Conservation (phyloP, 1,140 invertebrate species). For the Trachelipus rathkii region DNA sequence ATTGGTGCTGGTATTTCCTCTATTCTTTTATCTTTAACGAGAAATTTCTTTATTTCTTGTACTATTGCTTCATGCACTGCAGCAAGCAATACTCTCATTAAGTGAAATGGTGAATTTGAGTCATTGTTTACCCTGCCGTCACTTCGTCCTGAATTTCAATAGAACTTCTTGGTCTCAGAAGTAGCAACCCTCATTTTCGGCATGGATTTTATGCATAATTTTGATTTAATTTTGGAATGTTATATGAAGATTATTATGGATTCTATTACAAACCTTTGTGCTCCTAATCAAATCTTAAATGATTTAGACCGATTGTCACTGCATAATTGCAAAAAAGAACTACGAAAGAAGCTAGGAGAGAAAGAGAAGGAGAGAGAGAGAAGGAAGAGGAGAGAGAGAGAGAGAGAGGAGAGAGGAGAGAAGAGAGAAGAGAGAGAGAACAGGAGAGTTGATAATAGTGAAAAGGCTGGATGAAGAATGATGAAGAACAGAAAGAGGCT, state of each 20-base stretch:
- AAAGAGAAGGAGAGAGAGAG: too few species aligned
- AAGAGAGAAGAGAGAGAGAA: too few species aligned
- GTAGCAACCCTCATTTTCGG: not conserved
- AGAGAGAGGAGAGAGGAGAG: too few species aligned
- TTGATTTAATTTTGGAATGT: slow-evolving; percentile 16
- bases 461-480: too few species aligned
- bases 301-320: too few species aligned
- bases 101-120: not conserved
- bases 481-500: too few species aligned
- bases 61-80: not conserved
- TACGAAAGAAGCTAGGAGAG: too few species aligned
- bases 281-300: too few species aligned
- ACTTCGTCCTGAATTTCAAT: not conserved
- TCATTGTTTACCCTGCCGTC: not conserved
- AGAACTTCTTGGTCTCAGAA: not conserved
- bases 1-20: not conserved
- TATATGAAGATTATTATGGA: not conserved
- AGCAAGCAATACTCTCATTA: not conserved
- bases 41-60: not conserved
- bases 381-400: too few species aligned
- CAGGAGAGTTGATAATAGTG: too few species aligned
- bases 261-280: too few species aligned
- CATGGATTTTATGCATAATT: not conserved
- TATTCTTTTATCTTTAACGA: not conserved
- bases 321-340: too few species aligned